phyloP scores from a whole-genome alignment of 37 sponge, comb jelly and placozoan species.

The Hexactinellida sp. region DNA sequence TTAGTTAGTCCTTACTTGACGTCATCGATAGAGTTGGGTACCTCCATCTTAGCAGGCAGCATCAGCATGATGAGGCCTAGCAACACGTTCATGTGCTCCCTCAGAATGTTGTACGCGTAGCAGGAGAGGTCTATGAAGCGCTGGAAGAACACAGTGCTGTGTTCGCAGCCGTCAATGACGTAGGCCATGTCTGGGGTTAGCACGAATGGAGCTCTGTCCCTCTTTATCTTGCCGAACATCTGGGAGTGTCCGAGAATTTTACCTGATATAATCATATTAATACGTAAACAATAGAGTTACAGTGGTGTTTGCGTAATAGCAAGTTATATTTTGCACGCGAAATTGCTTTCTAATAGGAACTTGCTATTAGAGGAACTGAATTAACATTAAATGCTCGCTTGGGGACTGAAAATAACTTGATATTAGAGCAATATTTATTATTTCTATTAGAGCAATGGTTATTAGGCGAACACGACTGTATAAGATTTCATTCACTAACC shows the following conservation, averaged over 20 bases:
- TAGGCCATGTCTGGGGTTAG: slow-evolving; percentile 91
- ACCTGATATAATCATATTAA: background rate
- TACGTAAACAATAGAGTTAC: background rate
- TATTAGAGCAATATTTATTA: too few relatives aligned
- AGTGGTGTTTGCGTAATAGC: too few relatives aligned
- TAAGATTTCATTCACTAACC: slow-evolving; percentile 25
- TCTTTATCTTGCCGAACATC: slow-evolving; percentile 75
- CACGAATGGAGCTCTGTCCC: slow-evolving; percentile 80
- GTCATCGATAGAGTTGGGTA: slow-evolving; percentile 51
- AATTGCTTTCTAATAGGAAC: background rate
- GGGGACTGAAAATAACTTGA: too few relatives aligned
- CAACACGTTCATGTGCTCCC: slow-evolving; percentile 49
- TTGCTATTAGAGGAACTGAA: too few relatives aligned
- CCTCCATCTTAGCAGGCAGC: slow-evolving; percentile 49
- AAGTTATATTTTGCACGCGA: too few relatives aligned
- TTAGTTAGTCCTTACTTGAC: slow-evolving; percentile 61
- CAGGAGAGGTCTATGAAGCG: slow-evolving; percentile 73
- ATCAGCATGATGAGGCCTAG: slow-evolving; percentile 63
- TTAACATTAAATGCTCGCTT: too few relatives aligned
- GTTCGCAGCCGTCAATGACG: slow-evolving; percentile 74
- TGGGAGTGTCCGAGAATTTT: slow-evolving; percentile 80
- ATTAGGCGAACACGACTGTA: too few relatives aligned
- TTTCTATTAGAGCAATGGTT: too few relatives aligned
- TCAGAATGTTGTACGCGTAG: slow-evolving; percentile 60
- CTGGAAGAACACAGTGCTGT: slow-evolving; percentile 53